Conservation (phyloP, 2,113 vertebrate genomes). For the Silurus meridionalis region DNA sequence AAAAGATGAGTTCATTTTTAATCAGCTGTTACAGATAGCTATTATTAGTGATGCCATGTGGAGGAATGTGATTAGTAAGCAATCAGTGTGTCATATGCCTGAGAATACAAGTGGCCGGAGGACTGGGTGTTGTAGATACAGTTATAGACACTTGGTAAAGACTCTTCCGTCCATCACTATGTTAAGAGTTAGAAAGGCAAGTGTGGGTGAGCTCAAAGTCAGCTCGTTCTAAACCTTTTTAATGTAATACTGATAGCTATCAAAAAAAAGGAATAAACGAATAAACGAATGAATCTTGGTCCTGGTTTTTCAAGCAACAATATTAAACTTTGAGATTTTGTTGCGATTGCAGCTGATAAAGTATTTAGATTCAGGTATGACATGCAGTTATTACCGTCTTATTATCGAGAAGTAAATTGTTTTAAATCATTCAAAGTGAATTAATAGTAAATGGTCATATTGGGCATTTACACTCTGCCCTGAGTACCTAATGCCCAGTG, state of each 20-base stretch:
- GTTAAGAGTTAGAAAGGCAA: background rate
- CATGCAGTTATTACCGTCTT: background rate
- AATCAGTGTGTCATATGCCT: background rate
- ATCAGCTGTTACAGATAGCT: background rate
- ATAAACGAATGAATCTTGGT: background rate
- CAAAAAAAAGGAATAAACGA: no score
- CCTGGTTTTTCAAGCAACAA: background rate
- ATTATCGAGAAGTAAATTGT: background rate
- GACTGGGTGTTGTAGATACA: background rate
- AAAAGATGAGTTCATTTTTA: background rate
- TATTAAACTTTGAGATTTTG: background rate
- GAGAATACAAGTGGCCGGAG: no score
- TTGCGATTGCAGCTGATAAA: background rate
- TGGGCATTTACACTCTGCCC: background rate
- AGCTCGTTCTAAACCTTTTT: background rate
- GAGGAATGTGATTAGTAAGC: background rate
- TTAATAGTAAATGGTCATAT: background rate
- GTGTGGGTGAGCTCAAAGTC: background rate
- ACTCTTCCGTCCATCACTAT: background rate
- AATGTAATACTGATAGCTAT: no score
- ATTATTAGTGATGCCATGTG: background rate
- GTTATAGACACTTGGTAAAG: background rate
- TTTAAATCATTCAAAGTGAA: background rate
- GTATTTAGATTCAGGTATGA: background rate
- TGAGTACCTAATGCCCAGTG: background rate